Evolutionary conservation across 2,113 vertebrate species (phyloP), one percentile per base, ranked within the genome.

Genomic region (Boulengeromyrus knoepffleri): DNA sequence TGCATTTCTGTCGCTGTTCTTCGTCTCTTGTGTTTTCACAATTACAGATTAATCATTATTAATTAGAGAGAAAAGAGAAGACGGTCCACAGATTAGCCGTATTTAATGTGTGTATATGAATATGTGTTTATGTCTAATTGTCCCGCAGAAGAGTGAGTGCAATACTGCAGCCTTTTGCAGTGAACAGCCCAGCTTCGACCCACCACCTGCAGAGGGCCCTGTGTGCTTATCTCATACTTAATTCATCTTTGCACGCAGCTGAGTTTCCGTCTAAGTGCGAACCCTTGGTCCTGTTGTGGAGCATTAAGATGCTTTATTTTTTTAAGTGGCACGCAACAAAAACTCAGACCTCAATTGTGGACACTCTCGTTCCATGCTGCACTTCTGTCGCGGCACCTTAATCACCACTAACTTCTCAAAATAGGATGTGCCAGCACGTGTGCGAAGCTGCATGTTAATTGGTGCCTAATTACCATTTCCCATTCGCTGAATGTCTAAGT

Each of bases 181-280:
- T 7, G 15, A 8, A 3, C 17, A 21, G 31, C 39, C 39, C 39
- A 45, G 77, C 39, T 45, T 45, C 5, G 17, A 9, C 77, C 6
- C 15, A 2, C 39, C 13, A 10, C 77, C 39, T 45, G 15, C 77
- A 83, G 77, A 45, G 77, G 39, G 77, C 77, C 77, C 39, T 0
- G 19, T 24, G 7, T 21, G 5, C 31, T 19, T 9, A 21, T 83
- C 19, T 45, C 15, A 83, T 19, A 15, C 77, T 6, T 8, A 21
- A 17, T 45, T 83, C 27, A 5, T 70, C 62, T 31, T 31, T 31
- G 62, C 3, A 13, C 10, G 3, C 62, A 12, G 10, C n/a, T 12
- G 10, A 31, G 10, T 42, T 80, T 80, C 74, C 89, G 92, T 93
- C 52, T 92, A 90, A 93, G 91, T 91, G 89, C 90, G 91, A 90